Evolutionary conservation across 2,888 invertebrate species (phyloP).

Genomic region (Orthosia cruda): DNA sequence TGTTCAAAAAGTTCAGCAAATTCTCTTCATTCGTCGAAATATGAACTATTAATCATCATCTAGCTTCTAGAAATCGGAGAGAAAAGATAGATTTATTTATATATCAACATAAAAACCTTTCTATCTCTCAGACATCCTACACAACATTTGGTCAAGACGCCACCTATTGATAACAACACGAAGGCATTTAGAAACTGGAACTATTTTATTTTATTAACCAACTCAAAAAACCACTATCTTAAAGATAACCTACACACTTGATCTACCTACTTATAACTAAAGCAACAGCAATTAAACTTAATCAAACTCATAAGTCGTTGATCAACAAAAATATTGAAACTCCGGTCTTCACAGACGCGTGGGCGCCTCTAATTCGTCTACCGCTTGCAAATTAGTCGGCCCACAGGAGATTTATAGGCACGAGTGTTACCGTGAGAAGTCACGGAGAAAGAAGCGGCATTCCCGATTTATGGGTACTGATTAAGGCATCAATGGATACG

Average conservation of each 20-base stretch:
- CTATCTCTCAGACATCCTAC: no score
- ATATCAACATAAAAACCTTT: no score
- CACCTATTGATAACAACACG: no score
- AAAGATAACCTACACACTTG: background rate
- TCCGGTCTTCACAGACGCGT: conserved; percentile 33
- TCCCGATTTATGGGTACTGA: conserved; percentile 34
- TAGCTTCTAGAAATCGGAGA: no score
- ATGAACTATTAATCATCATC: no score
- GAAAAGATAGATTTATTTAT: no score
- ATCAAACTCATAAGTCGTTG: conserved; percentile 41
- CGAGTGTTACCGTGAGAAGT: conserved; percentile 27
- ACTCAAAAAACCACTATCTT: background rate
- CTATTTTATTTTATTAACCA: background rate
- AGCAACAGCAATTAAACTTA: conserved; percentile 34
- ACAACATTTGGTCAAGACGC: no score
- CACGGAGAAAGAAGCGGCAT: conserved; percentile 39
- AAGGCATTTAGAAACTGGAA: background rate
- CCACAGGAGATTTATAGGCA: conserved; percentile 66
- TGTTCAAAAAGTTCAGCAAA: no score
- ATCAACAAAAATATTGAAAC: conserved; percentile 57
- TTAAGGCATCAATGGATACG: conserved; percentile 40
- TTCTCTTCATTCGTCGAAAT: no score
- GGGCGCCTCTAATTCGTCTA: conserved; percentile 64
- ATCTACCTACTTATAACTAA: no score
- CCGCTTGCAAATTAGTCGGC: conserved; percentile 70